A percentile compares a stretch with the other conserved stretches of the same genome.
These are phyloP conservation scores for Gerris buenoi DNA, from an alignment of 1,140 invertebrate species.

Conservation along the genomic window DNA sequence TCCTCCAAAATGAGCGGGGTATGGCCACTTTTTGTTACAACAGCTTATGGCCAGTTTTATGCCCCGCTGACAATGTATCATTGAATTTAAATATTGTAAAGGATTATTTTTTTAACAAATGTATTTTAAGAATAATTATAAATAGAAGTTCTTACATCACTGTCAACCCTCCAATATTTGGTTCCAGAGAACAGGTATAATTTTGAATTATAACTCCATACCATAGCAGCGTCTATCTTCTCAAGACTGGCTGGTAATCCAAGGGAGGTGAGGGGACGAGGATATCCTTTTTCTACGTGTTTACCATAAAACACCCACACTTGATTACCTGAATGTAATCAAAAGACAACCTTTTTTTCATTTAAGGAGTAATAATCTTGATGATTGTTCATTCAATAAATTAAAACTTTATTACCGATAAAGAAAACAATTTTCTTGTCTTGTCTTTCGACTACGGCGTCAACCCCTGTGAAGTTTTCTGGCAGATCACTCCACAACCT, in stretches of 20 bases:
- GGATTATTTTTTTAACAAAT: too few relatives aligned
- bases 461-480: constrained; percentile 57
- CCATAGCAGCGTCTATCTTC: constrained; percentile 76
- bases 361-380: too few relatives aligned
- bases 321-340: constrained; percentile 46
- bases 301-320: constrained; percentile 62
- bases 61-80: too few relatives aligned
- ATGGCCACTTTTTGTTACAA: too few relatives aligned
- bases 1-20: too few relatives aligned
- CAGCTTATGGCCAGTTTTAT: too few relatives aligned
- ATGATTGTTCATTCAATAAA: too few relatives aligned
- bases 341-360: too few relatives aligned
- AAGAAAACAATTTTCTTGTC: constrained; percentile 85
- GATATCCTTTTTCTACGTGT: constrained; percentile 49
- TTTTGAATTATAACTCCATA: constrained; percentile 76
- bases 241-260: constrained; percentile 62
- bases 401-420: constrained; percentile 60
- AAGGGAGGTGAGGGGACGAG: constrained; percentile 51
- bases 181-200: constrained; percentile 72
- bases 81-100: too few relatives aligned
- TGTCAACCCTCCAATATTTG: constrained; percentile 84
- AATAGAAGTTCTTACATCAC: constrained; percentile 51
- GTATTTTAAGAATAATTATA: too few relatives aligned
- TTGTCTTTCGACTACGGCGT: constrained; percentile 79
- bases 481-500: constrained; percentile 60